These are phyloP conservation scores for Dipodomys merriami DNA, from an alignment of 2,113 vertebrate species.

Conservation along the genomic window DNA sequence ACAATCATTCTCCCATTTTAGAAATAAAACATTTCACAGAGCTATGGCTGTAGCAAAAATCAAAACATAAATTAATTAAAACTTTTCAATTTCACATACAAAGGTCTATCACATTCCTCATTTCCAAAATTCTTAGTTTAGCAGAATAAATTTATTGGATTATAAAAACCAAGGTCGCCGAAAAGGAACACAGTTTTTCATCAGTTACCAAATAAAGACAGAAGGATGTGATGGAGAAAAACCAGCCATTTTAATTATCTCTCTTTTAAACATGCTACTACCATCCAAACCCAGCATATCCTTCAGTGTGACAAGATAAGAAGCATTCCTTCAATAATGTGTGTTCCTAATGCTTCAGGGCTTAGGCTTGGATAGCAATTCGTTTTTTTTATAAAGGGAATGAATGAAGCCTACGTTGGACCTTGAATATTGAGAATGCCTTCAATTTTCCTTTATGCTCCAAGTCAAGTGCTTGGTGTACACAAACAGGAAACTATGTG, in stretches of 20 bases:
- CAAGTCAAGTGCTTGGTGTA: background rate
- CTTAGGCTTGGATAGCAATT: background rate
- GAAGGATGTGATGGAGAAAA: slow-evolving; percentile 21
- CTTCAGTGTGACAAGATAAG: background rate
- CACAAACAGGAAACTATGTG: slow-evolving; percentile 5
- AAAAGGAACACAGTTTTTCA: slow-evolving; percentile 55
- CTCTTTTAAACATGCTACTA: slow-evolving; percentile 5
- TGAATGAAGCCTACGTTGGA: background rate
- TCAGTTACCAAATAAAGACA: slow-evolving; percentile 5
- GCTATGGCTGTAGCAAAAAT: no score
- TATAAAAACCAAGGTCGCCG: slow-evolving; percentile 7
- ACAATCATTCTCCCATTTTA: no score
- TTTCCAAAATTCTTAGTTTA: slow-evolving; percentile 41
- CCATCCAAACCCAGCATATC: background rate
- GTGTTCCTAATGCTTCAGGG: slow-evolving; percentile 6
- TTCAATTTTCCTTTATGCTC: background rate
- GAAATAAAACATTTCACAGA: no score
- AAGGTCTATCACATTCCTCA: background rate
- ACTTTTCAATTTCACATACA: slow-evolving; percentile 27
- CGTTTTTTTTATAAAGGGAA: background rate
- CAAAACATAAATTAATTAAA: slow-evolving; percentile 28
- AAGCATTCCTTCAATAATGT: background rate
- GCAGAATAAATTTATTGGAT: background rate
- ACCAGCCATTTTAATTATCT: background rate
- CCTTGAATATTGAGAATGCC: background rate